Base-by-base conservation (phyloP, 2,888 invertebrate genomes). In the Caprella mutica region DNA sequence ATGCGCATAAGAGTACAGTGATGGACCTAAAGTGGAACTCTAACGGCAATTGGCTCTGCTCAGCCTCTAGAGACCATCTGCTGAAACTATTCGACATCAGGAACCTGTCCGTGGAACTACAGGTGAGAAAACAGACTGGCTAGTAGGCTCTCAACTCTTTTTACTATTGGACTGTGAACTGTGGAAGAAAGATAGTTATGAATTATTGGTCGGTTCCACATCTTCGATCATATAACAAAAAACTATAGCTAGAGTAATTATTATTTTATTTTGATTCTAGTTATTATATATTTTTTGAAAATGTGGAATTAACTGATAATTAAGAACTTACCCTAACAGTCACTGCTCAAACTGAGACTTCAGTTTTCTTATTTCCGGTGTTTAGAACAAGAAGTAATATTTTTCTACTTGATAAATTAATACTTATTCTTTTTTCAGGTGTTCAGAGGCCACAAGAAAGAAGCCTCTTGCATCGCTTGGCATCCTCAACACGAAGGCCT, bases 1-100 rank as follows among this genome's bases (percentile, higher is more conserved):
- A 98, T 75, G 97, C 97, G 42, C 98, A 99, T 75, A 99, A 99
- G 76, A 93, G 92, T 55, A 97, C 98, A 27, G 98, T 98, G 14
- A 97, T 97, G 94, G 94, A 97, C 73, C 80, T 97, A 26, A 90
- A 93, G 74, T 99, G 98, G 97, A 99, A 99, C 75, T 84, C 85
- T 52, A 99, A 99, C 77, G 98, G 98, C 3, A 97, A 98, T 73
- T 98, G 98, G 98, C 77, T 99, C 53, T 84, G 97, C 55, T 96
- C 96, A n/a, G 96, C 96, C 0, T 96, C 96, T 2, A 77, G 97
- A 65, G 97, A 98, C 75, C 97, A 97, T 75, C 78, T 98, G 65
- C 79, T 98, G 42, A 99, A 99, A 74, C 75, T 99, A 56, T 99
- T 98, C 76, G 98, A 99, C 74, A 83, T 99, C 67, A 81, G 98